Base-by-base conservation (phyloP, 1,140 invertebrate genomes). In the Psilanteris sp. region DNA sequence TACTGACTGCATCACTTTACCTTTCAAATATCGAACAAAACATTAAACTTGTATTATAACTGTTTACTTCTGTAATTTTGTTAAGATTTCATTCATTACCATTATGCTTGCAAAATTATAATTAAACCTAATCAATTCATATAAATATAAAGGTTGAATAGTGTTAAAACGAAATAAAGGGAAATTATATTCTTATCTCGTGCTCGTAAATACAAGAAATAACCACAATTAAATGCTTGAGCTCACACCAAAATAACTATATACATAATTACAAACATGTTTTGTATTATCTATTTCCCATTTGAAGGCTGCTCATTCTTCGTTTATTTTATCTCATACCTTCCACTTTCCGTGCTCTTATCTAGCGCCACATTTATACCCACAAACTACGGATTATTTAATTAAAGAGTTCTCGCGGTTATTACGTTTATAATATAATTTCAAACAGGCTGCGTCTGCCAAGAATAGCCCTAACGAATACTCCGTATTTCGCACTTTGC, bases 401-500 rank as follows among this genome's bases (percentile, higher is more conserved):
- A 72, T 72, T 68, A 72, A 72, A 62, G 68, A 67, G 59, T 72
- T 71, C 37, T 44, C 37, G 50, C 59, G 54, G 50, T 75, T 79
- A 68, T 68, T 76, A 70, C 48, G 34, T 61, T 64, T 52, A 67
- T 74, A 72, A 77, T 75, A 57, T 48, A 64, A 79, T 77, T 79
- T 75, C 26, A 13, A n/a, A 4, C 26, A 44, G 32, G 52, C 62
- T 31, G 50, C 64, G 39, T 55, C 64, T 74, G 64, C 32, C 41
- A 77, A 79, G 74, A 79, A 79, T 77, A 48, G 50, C 41, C 54
- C 54, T 70, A 70, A 78, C 68, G 62, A 70, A 57, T 7, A 24
- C 37, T 44, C 44, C 43, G 43, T 54, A 54, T 50, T 61, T 64
- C 44, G 64, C 52, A 61, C 27, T 76, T 68, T 61, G 67, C 61